Evolutionary conservation across 2,797 vertebrate species (phyloP).

Genomic region (Acanthopagrus latus): DNA sequence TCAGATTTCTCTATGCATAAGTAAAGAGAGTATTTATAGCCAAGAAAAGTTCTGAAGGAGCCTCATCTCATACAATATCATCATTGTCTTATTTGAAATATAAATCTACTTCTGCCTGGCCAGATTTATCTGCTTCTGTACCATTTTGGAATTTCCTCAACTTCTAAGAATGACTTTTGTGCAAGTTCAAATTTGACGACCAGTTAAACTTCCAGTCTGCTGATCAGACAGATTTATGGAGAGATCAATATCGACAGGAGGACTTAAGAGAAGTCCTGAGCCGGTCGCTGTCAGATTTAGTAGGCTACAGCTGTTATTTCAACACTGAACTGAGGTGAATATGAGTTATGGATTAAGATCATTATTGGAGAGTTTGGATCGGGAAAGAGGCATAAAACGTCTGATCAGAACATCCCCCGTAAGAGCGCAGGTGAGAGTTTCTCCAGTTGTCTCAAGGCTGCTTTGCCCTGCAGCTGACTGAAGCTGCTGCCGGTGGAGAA

Average conservation of each 20-base stretch:
- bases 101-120: not conserved
- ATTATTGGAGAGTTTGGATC: not conserved
- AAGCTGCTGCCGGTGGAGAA: not conserved
- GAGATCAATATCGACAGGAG: not conserved
- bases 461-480: not conserved
- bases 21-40: slow-evolving; percentile 29
- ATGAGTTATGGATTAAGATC: not conserved
- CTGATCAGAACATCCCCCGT: too few relatives aligned
- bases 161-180: not conserved
- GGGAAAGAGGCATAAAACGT: not conserved
- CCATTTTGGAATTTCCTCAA: not conserved
- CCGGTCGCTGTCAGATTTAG: not conserved
- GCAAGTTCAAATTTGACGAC: not conserved
- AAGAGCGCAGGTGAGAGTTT: not conserved
- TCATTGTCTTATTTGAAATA: not conserved
- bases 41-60: not conserved
- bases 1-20: not conserved
- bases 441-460: not conserved
- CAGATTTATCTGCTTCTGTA: not conserved
- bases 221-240: not conserved
- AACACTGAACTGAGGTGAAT: too few relatives aligned
- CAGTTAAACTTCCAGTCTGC: not conserved
- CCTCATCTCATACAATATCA: not conserved
- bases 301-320: not conserved
- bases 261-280: not conserved